These are phyloP conservation scores for Tipula vernalis DNA, from an alignment of 2,888 invertebrate species.

Conservation along the genomic window DNA sequence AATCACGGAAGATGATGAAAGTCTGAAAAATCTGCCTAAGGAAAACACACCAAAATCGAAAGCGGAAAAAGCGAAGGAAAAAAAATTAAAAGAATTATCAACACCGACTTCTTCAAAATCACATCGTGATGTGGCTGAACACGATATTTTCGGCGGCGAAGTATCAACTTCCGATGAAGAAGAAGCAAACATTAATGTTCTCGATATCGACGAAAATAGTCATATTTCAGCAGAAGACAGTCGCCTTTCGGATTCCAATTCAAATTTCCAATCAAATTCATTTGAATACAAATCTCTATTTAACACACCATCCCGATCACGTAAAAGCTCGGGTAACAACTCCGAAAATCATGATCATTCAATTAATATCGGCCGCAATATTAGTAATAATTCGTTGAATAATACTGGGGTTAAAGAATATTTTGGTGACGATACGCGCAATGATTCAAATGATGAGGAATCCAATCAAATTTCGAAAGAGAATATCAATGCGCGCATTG, in stretches of 20 bases:
- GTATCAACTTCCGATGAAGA: constrained; percentile 78
- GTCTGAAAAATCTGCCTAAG: not conserved
- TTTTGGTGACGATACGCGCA: constrained; percentile 28
- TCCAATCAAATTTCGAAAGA: constrained; percentile 29
- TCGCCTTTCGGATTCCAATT: constrained; percentile 42
- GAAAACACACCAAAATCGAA: constrained; percentile 12
- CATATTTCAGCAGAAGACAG: constrained; percentile 62
- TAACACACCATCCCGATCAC: constrained; percentile 16
- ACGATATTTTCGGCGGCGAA: constrained; percentile 86
- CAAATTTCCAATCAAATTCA: constrained; percentile 17
- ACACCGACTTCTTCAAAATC: constrained; percentile 17
- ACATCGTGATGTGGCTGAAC: constrained; percentile 44
- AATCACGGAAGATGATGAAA: constrained; percentile 73
- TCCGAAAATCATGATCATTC: constrained; percentile 17
- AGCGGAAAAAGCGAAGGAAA: constrained; percentile 25
- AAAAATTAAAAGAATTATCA: constrained; percentile 30
- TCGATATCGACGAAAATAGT: constrained; percentile 66
- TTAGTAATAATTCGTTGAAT: not conserved
- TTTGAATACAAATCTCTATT: constrained; percentile 31
- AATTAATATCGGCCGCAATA: not conserved
- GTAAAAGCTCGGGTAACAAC: constrained; percentile 9
- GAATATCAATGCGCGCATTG: constrained; percentile 49
- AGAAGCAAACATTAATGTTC: constrained; percentile 51
- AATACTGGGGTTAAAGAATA: constrained; percentile 17
- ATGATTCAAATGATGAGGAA: constrained; percentile 24